These are phyloP conservation scores for Oreochromis spilurus DNA, from an alignment of 2,113 vertebrate genomes.

Conservation along the genomic window DNA sequence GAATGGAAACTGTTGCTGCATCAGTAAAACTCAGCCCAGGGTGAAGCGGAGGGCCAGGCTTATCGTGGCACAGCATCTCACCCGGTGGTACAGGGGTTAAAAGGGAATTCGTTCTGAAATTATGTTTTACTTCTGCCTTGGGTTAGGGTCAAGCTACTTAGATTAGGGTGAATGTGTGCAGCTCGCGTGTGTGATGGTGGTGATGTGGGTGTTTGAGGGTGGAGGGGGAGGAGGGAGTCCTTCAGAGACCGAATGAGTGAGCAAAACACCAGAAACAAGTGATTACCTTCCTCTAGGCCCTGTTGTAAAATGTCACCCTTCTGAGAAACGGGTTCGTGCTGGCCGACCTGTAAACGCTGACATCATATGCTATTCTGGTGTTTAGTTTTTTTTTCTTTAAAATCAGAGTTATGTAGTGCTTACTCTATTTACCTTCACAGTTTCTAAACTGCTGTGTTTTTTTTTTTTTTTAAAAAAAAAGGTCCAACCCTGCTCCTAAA, in stretches of 20 bases:
- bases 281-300: conserved; percentile 19
- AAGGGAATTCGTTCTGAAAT: conserved; percentile 29
- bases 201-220: not conserved
- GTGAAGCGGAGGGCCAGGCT: not conserved
- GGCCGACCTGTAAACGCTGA: conserved; percentile 18
- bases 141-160: conserved; percentile 23
- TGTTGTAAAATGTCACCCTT: conserved; percentile 40
- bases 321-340: conserved; percentile 1
- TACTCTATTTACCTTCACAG: not conserved
- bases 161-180: conserved; percentile 34
- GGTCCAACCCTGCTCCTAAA: accelerated
- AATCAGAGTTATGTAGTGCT: not conserved
- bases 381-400: not conserved
- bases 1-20: not conserved
- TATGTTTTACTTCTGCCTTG: conserved; percentile 25
- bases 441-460: not conserved
- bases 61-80: not conserved
- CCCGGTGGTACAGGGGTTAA: conserved; percentile 25
- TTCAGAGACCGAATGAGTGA: not conserved
- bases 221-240: not conserved
- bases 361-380: conserved; percentile 3
- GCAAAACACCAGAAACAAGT: conserved; percentile 14
- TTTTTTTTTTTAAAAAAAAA: too few relatives aligned
- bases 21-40: not conserved
- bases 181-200: not conserved